Base-by-base conservation (phyloP, 2,888 invertebrate species). In the Oasisia sp. region DNA sequence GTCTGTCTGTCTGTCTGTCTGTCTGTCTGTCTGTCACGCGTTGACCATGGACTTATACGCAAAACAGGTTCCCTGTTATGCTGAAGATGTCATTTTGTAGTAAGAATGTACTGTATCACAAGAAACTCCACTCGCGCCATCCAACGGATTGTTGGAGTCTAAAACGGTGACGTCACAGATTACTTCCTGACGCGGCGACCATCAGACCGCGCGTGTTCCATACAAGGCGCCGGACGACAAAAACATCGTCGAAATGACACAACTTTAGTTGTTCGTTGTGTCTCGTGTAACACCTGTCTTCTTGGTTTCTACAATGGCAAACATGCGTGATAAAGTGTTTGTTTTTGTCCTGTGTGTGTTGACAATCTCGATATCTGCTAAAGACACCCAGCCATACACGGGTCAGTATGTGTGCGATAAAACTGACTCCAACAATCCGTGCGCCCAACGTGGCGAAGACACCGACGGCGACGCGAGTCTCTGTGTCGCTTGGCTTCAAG, bases 131-230 rank as follows among this genome's bases (percentile, higher is more conserved):
- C 14, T 74, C 74, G 74, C 74, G 74, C 74, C 74, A 19, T 74
- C 74, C 27, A 74, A 74, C 74, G 74, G 74, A 74, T 14, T 74
- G 27, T n/a, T 74, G 74, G 27, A n/a, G 74, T 7, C 74, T 74
- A 27, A 74, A n/a, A 74, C 74, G 74, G n/a, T 74, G 74, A 74
- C 74, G 74, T 74, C 74, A 74, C n/a, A 74, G n/a, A n/a, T 74
- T 27, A 74, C 27, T 74, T 27, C 74, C 74, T 19, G 19, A 27
- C 74, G 74, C 74, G 74, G 27, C 7, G 74, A 74, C 19, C 74
- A 74, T 19, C 74, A 74, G 4, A 74, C 27, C 27, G 74, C 74
- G 14, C 74, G 74, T 74, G 74, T 19, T 27, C 74, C 74, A 74
- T 7, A 19, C 19, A 74, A 74, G 74, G 74, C 14, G 27, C 74